Conservation (phyloP, 2,797 vertebrate genomes). For the Siniperca undulata region DNA sequence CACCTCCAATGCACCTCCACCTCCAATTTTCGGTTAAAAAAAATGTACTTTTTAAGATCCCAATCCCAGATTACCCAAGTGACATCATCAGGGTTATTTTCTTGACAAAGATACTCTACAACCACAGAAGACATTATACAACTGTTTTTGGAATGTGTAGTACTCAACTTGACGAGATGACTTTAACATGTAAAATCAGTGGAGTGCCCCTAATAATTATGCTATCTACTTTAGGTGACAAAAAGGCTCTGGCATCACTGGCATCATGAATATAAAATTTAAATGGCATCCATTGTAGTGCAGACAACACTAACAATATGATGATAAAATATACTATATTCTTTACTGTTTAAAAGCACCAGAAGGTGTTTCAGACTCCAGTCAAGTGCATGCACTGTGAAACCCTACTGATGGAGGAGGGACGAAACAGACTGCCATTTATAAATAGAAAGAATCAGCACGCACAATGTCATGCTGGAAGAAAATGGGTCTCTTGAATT, state of each 20-base stretch:
- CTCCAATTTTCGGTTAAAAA: background rate
- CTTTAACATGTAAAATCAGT: background rate
- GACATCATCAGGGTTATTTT: background rate
- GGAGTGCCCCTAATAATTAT: no score
- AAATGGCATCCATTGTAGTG: background rate
- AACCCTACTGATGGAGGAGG: conserved; percentile 59
- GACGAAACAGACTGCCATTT: conserved; percentile 63
- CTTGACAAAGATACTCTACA: background rate
- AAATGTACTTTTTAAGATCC: background rate
- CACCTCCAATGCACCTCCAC: background rate
- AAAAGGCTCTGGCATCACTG: background rate
- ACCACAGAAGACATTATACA: background rate
- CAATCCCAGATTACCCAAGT: background rate
- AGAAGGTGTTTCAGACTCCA: conserved; percentile 49
- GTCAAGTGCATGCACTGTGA: conserved; percentile 54
- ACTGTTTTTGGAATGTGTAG: background rate
- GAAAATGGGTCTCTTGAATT: conserved; percentile 73
- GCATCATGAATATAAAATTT: background rate
- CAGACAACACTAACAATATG: conserved; percentile 4
- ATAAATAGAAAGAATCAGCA: conserved; percentile 77
- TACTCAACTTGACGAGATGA: background rate
- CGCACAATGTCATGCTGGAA: conserved; percentile 71
- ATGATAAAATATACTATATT: conserved; percentile 29
- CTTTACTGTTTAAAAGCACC: conserved; percentile 36
- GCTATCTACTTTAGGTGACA: background rate